phyloP scores from a whole-genome alignment of 2,113 vertebrate genomes.

The Lucifuga dentata region DNA sequence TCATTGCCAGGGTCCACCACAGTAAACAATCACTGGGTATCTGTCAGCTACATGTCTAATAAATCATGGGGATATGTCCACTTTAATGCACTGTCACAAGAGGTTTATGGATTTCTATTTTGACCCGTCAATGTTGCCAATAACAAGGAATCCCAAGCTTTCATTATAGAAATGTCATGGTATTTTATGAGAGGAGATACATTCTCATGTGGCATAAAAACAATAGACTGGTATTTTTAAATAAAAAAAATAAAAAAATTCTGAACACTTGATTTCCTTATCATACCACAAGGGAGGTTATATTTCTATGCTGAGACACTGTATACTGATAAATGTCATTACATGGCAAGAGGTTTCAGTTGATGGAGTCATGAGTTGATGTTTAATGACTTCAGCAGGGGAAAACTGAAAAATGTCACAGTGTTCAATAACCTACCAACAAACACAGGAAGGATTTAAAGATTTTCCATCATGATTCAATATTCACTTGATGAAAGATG shows the following conservation, averaged over 20 bases:
- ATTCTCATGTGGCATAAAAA: slow-evolving; percentile 33
- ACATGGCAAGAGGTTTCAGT: no score
- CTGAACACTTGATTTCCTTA: not conserved
- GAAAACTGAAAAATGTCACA: no score
- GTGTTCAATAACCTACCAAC: no score
- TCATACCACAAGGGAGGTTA: not conserved
- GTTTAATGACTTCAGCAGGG: no score
- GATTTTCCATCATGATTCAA: no score
- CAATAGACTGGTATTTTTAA: slow-evolving; percentile 6
- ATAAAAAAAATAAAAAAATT: no score
- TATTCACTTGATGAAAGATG: no score
- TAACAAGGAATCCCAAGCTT: slow-evolving; percentile 58
- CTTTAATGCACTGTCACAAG: slow-evolving; percentile 78
- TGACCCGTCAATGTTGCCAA: slow-evolving; percentile 68
- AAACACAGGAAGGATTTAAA: no score
- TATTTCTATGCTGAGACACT: not conserved
- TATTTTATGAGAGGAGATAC: slow-evolving; percentile 51
- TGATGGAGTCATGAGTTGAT: no score
- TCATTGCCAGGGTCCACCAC: slow-evolving; percentile 73
- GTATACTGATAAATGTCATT: no score
- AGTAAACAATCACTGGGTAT: slow-evolving; percentile 77
- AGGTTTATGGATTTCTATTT: slow-evolving; percentile 76
- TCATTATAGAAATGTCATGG: slow-evolving; percentile 57
- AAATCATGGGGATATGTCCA: slow-evolving; percentile 74
- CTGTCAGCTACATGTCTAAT: slow-evolving; percentile 77